Evolutionary conservation across 2,113 vertebrate species (phyloP).

Genomic region (Callaeas wilsoni): DNA sequence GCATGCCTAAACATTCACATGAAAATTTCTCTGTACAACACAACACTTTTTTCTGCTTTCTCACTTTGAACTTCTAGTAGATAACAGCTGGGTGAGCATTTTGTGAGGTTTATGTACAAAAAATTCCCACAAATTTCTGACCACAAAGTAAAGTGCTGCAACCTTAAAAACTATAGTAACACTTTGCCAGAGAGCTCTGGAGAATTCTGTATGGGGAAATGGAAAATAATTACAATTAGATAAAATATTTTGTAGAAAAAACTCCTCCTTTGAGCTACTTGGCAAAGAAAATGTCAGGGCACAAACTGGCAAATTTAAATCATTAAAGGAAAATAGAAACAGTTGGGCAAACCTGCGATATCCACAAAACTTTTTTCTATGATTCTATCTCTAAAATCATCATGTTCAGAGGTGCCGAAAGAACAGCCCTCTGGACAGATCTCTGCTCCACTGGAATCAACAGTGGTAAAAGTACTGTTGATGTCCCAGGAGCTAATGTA

Average conservation of each 20-base stretch:
- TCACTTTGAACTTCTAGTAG: not conserved
- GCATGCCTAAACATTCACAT: not conserved
- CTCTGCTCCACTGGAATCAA: not conserved
- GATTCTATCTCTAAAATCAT: not conserved
- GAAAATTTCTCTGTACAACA: not conserved
- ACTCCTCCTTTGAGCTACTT: not conserved
- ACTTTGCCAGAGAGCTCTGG: not conserved
- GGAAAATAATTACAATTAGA: not conserved
- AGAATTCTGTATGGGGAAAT: not conserved
- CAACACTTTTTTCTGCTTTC: not conserved
- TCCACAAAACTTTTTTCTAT: not conserved
- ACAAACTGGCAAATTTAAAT: not conserved
- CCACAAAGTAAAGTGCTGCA: not conserved
- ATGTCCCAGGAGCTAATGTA: too few relatives aligned
- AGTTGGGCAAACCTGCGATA: not conserved
- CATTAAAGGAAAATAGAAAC: not conserved
- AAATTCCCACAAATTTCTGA: not conserved
- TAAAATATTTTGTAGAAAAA: not conserved
- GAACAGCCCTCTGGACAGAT: not conserved
- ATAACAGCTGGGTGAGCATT: not conserved
- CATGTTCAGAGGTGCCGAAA: not conserved
- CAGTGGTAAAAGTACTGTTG: not conserved
- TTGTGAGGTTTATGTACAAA: not conserved
- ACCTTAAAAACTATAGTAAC: not conserved
- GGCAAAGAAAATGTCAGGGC: fast-evolving